These are phyloP conservation scores for Scaptomyza pallida DNA, from an alignment of 1,140 invertebrate species.

Conservation along the genomic window DNA sequence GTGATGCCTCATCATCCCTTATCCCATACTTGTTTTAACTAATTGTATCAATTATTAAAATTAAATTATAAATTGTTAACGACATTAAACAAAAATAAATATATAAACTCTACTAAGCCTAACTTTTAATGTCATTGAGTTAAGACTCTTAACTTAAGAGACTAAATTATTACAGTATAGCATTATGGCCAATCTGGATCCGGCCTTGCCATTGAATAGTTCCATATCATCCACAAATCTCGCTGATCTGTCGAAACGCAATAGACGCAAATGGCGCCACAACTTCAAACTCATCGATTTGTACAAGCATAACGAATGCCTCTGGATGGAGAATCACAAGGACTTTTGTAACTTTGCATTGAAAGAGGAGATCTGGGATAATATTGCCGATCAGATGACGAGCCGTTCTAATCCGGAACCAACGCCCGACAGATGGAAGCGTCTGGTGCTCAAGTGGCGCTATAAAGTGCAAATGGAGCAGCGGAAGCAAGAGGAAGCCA, in stretches of 20 bases:
- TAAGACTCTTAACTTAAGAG: background rate
- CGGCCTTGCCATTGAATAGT: background rate
- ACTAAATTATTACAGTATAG: background rate
- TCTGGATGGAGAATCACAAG: conserved; percentile 59
- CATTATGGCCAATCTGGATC: background rate
- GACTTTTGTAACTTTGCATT: conserved; percentile 52
- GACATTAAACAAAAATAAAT: conserved; percentile 28
- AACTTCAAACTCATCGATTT: conserved; percentile 55
- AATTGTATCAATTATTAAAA: conserved; percentile 78
- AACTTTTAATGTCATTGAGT: background rate
- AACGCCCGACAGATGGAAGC: conserved; percentile 47
- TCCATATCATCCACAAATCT: background rate
- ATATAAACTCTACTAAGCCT: background rate
- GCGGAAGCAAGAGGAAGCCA: conserved; percentile 26
- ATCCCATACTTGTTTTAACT: conserved; percentile 39
- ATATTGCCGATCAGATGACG: conserved; percentile 54
- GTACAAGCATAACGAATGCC: conserved; percentile 48
- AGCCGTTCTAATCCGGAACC: background rate
- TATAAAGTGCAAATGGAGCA: conserved; percentile 50
- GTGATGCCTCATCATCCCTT: conserved; percentile 3
- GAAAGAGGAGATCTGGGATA: conserved; percentile 49
- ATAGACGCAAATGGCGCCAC: background rate
- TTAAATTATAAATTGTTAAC: conserved; percentile 25
- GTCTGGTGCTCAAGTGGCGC: conserved; percentile 40
- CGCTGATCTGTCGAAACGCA: background rate